A percentile compares a stretch with the other conserved stretches of the same genome.
Evolutionary conservation across 2,888 invertebrate species (phyloP).

Genomic region (Acheta domesticus): DNA sequence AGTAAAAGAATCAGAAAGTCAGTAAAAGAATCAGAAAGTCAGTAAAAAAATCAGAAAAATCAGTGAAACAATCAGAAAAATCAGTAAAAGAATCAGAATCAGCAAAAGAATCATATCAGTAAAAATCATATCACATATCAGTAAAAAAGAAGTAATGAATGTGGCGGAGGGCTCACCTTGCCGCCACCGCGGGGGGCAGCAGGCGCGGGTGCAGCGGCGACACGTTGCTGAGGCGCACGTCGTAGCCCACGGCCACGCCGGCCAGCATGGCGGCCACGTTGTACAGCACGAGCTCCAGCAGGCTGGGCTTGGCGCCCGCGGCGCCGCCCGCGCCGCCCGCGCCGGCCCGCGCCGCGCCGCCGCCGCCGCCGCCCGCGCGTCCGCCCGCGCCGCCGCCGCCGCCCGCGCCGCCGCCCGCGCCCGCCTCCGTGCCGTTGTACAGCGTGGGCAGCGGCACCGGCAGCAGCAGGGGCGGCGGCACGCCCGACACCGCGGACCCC

Average conservation of each 20-base stretch:
- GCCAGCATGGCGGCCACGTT: slow-evolving; percentile 90
- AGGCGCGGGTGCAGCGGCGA: slow-evolving; percentile 77
- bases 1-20: no score
- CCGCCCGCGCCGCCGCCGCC: neutral
- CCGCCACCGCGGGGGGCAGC: slow-evolving; percentile 54
- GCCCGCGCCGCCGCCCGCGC: slow-evolving; percentile 19
- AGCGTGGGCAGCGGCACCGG: slow-evolving; percentile 74
- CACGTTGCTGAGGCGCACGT: slow-evolving; percentile 83
- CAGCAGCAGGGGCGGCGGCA: slow-evolving; percentile 41
- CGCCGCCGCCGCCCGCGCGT: neutral
- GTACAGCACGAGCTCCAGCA: slow-evolving; percentile 75
- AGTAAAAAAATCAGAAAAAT: no score
- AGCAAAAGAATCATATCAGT: no score
- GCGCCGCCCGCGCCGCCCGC: slow-evolving; percentile 3
- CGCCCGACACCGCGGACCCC: neutral
- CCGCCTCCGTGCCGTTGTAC: slow-evolving; percentile 58
- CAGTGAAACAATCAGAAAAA: no score
- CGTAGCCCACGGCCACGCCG: slow-evolving; percentile 87
- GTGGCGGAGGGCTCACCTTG: slow-evolving; percentile 50
- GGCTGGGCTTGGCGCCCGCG: slow-evolving; percentile 56
- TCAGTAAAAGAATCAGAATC: no score
- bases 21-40: no score
- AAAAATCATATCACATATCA: no score
- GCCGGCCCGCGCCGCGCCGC: neutral
- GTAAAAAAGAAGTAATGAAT: no score